phyloP scores from a whole-genome alignment of 1,140 invertebrate genomes.

The Centruroides sculpturatus region DNA sequence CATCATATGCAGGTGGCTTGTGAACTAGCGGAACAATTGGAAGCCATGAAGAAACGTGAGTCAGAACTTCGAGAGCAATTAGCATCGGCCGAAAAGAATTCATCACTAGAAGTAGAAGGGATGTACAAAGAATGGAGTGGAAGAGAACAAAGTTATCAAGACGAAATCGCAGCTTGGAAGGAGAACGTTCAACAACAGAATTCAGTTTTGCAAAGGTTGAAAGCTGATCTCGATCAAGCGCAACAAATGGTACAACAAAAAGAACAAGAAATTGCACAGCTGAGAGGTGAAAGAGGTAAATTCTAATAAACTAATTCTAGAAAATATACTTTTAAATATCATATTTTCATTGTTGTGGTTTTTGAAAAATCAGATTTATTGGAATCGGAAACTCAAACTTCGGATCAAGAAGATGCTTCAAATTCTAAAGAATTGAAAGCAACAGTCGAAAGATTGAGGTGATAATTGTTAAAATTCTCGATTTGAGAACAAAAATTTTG shows the following conservation, averaged over 20 bases:
- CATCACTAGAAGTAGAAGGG: not conserved
- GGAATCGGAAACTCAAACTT: no score
- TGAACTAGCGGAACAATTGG: no score
- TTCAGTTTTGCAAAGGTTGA: slow-evolving; percentile 9
- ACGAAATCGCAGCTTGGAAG: slow-evolving; percentile 12
- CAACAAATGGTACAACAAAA: slow-evolving; percentile 5
- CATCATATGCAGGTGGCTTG: no score
- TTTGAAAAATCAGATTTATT: no score
- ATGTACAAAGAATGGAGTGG: not conserved
- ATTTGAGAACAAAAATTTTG: no score
- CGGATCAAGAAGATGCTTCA: no score
- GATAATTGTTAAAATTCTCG: no score
- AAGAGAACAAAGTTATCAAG: slow-evolving; percentile 7
- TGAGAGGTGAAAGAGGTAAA: not conserved
- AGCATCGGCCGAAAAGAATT: not conserved
- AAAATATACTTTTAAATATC: no score
- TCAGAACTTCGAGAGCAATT: not conserved
- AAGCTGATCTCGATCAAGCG: slow-evolving; percentile 11
- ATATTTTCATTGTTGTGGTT: no score
- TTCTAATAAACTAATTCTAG: no score
- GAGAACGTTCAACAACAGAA: slow-evolving; percentile 14
- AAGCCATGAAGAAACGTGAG: not conserved
- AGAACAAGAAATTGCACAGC: slow-evolving; percentile 1
- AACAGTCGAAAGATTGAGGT: no score
- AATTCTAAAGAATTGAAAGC: no score